These are phyloP conservation scores for Azorinus chamasolen DNA, from an alignment of 2,888 invertebrate genomes.

Conservation along the genomic window DNA sequence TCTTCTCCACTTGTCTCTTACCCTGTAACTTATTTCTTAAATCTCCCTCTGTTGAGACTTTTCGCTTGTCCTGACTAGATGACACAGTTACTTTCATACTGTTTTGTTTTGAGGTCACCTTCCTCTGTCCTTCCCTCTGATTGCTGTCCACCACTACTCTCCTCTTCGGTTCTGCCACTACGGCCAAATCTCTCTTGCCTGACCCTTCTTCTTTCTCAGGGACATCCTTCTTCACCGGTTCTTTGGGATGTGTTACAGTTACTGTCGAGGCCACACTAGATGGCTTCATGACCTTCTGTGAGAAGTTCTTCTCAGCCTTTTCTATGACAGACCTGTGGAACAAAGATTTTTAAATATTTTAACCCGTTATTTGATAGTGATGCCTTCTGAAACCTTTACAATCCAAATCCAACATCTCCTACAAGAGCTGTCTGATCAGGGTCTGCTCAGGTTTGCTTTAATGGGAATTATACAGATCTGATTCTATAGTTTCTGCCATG, in stretches of 20 bases:
- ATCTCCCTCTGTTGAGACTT: slow-evolving; percentile 56
- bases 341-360: too few relatives aligned
- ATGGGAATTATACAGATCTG: too few relatives aligned
- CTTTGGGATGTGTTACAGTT: slow-evolving; percentile 30
- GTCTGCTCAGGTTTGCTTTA: too few relatives aligned
- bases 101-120: slow-evolving; percentile 36
- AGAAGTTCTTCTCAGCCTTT: slow-evolving; percentile 96
- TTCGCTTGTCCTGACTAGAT: slow-evolving; percentile 54
- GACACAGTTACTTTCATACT: slow-evolving; percentile 70
- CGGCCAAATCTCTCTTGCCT: slow-evolving; percentile 33
- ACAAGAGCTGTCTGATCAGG: too few relatives aligned
- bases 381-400: too few relatives aligned
- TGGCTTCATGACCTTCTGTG: slow-evolving; percentile 95
- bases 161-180: slow-evolving; percentile 47
- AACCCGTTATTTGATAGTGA: too few relatives aligned
- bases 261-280: slow-evolving; percentile 83
- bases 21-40: slow-evolving; percentile 60
- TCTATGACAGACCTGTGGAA: slow-evolving; percentile 90
- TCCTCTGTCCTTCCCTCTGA: slow-evolving; percentile 52
- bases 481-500: too few relatives aligned
- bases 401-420: too few relatives aligned
- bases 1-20: slow-evolving; percentile 78
- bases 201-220: slow-evolving; percentile 23
- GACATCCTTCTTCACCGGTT: slow-evolving; percentile 20
- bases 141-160: slow-evolving; percentile 64